Base-by-base conservation (phyloP, 2,113 vertebrate species). In the Actenoides hombroni region DNA sequence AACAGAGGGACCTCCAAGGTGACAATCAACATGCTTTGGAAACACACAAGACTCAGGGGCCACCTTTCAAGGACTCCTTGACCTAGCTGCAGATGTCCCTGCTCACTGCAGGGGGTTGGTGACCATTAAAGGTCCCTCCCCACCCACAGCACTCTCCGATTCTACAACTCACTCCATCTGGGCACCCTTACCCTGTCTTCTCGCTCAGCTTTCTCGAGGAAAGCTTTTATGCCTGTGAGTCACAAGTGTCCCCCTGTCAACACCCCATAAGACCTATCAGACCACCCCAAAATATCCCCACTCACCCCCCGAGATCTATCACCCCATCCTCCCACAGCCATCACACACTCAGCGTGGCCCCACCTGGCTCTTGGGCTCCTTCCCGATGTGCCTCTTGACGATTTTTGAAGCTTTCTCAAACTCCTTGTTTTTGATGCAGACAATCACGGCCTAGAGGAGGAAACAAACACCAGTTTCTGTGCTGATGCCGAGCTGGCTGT, bases 391-490 rank as follows among this genome's bases (percentile, higher is more conserved):
- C 76, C 97, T 98, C 61, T 93, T 97, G 60, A 99, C 81, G 25
- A 99, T 97, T 75, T 98, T 96, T 37, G 97, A 96, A 51, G 99
- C 99, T 96, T 98, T 98, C 33, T 98, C 97, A 98, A 99, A 99
- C 56, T 98, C 88, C 23, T 94, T 94, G 48, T 98, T 98, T 94
- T 98, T 99, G 64, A 99, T 98, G 76, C 98, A 99, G 74, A 98
- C 93, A 18, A 98, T 97, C 67, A 99, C 96, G 37, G 99, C 98
- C 99, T 99, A 77, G 60, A 74, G 95, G 87, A 83, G 33, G 64
- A 35, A 92, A 57, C 73, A 74, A n/a, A 39, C 1, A 37, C 3
- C 31, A 14, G 23, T 11, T 70, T 80, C 42, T 49, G 48, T 39
- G 44, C 4, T 44, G 39, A 24, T 40, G 29, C 1, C 0, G 8